Evolutionary conservation across 2,113 vertebrate species (phyloP), one percentile per base, ranked within the genome.

Genomic region (Notarius lentiginosus): DNA sequence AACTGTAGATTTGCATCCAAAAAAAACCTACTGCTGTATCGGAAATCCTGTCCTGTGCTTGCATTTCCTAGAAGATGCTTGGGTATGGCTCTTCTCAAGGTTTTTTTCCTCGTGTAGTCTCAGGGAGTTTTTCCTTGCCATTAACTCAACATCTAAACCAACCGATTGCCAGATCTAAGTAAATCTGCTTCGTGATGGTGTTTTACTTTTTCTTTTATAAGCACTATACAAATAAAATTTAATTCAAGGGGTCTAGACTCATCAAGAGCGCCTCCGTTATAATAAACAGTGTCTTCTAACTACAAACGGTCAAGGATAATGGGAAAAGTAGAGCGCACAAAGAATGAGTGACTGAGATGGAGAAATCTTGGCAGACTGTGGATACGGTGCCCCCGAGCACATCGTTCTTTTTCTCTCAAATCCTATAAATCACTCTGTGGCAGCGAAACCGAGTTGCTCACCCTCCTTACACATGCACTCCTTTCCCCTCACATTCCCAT

Each of bases 351-450:
- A 80, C 49, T 41, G 60, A 76, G 65, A 63, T 66, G 58, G 34
- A 82, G 65, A 60, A 41, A 70, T 68, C 84, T 76, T 83, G 89
- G 86, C 89, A 87, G 68, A 34, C 15, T 87, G 41, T 72, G 70
- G 34, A 84, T 65, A 63, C 80, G 70, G 73, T 60, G 17, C 81
- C 79, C 84, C 72, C n/a, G 4, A 86, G 58, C 84, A 68, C 65
- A 84, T 84, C 85, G 76, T 88, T 88, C 70, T 84, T 77, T 70
- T 77, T 79, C 58, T 27, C 6, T 73, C 85, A 34, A 83, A 84
- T 88, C 83, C 83, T 88, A 79, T 89, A 85, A 87, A 85, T 51
- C 24, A 76, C 12, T 47, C 79, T 66, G 76, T 75, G 56, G 82
- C 41, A 80, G 79, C 34, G 34, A 51, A 53, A 82, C 85, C 27